Evolutionary conservation across 2,888 invertebrate species (phyloP), one percentile per base, ranked within the genome.

Genomic region (Cepaea hortensis): DNA sequence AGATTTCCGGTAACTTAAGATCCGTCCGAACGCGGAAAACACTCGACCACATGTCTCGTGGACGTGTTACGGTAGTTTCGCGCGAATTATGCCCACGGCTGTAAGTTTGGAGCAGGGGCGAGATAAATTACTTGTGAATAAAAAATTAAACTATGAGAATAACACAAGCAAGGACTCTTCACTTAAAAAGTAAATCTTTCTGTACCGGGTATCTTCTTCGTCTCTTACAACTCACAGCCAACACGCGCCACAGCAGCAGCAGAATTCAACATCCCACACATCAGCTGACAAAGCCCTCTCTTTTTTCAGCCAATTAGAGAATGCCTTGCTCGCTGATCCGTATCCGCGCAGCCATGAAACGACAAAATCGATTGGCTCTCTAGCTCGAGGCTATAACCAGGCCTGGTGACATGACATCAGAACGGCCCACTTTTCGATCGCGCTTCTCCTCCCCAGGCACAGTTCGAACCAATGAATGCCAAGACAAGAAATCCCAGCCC

Each of bases 281-380:
- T 72, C 72, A 72, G 46, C 9, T 75, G 75, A 75, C 75, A 75
- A 20, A 15, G 3, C 18, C 15, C 1, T 11, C 68, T 13, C 13
- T 3, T 6, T 5, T 18, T 4, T 55, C 82, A 82, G 48, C 70
- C 20, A 82, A 72, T 72, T 55, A 70, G 23, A 72, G 20, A 23
- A 72, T 48, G 46, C 50, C 48, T 73, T 83, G 61, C 55, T 75
- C 61, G 61, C 35, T 62, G 61, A 73, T 23, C 46, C 75, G 75
- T 75, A 15, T 61, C 73, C 82, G 5, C 13, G 75, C 61, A 18
- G 6, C 13, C 23, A 55, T 75, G 75, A 75, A 55, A 61, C 75
- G 83, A 61, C 23, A 23, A 61, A 75, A 20, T 61, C 72, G n/a
- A 75, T 83, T 83, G 83, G 83, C 35, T 48, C 15, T 61, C 5